Evolutionary conservation across 2,113 vertebrate genomes (phyloP).

Genomic region (Myotis davidii): DNA sequence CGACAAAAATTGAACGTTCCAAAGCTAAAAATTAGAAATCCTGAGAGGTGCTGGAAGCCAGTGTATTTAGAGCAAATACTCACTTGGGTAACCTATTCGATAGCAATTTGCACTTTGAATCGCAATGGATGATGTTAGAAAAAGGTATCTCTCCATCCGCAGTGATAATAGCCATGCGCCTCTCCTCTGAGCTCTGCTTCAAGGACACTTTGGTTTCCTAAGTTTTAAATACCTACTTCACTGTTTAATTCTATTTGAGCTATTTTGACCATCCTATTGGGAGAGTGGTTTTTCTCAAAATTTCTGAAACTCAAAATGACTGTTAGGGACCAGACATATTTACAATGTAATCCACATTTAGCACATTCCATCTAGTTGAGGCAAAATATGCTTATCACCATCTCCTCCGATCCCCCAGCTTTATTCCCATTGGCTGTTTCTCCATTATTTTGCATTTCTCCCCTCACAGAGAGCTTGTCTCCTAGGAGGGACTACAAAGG

Average conservation of each 20-base stretch:
- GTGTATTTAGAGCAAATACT: neutral
- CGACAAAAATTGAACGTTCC: neutral
- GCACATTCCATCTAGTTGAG: neutral
- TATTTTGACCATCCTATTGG: neutral
- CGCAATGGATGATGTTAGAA: neutral
- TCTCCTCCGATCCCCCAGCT: accelerated
- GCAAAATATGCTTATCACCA: accelerated
- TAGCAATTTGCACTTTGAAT: neutral
- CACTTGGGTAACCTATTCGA: neutral
- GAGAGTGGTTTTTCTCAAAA: neutral
- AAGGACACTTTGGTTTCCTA: neutral
- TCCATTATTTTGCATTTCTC: accelerated
- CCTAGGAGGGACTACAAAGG: neutral
- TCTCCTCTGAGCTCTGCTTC: neutral
- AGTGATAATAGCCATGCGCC: accelerated
- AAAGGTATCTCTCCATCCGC: accelerated
- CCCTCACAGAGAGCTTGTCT: neutral
- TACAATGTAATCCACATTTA: accelerated
- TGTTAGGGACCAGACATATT: neutral
- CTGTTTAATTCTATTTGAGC: neutral
- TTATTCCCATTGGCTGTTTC: neutral
- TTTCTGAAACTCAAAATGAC: neutral
- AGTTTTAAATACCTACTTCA: conserved; percentile 7
- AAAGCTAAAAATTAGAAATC: neutral
- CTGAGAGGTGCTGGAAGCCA: neutral